phyloP scores from a whole-genome alignment of 2,888 invertebrate species.

The Salticus scenicus region DNA sequence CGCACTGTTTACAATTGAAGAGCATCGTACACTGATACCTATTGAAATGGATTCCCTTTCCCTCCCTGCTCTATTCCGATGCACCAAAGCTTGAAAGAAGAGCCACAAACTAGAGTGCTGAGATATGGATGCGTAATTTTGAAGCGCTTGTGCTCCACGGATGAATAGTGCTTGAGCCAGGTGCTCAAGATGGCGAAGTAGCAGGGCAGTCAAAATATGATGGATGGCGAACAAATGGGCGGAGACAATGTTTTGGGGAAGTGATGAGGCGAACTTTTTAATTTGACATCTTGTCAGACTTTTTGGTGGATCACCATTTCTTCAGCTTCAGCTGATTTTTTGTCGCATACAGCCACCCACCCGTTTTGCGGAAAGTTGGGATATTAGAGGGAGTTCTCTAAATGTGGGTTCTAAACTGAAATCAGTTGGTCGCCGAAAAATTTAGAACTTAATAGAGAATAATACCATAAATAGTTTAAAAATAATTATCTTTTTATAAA shows the following conservation, averaged over 20 bases:
- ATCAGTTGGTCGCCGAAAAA: too few species aligned
- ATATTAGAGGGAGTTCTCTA: background rate
- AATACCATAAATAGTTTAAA: too few species aligned
- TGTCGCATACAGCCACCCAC: background rate
- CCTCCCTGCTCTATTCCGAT: background rate
- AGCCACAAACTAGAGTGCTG: background rate
- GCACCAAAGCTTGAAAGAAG: background rate
- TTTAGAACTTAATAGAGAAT: too few species aligned
- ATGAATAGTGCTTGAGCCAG: slow-evolving; percentile 33
- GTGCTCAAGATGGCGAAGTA: slow-evolving; percentile 50
- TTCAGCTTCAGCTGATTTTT: slow-evolving; percentile 53
- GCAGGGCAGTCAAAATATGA: slow-evolving; percentile 38
- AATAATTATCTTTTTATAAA: too few species aligned
- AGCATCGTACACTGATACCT: too few species aligned
- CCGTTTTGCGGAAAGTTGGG: background rate
- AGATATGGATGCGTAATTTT: slow-evolving; percentile 39
- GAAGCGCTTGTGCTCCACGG: background rate
- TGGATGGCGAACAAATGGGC: slow-evolving; percentile 38
- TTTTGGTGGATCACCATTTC: slow-evolving; percentile 39
- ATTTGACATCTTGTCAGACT: slow-evolving; percentile 31
- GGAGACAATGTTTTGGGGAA: slow-evolving; percentile 39
- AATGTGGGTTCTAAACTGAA: too few species aligned
- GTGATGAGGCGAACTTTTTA: slow-evolving; percentile 37
- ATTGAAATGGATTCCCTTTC: too few species aligned
- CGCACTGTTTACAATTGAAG: too few species aligned